Evolutionary conservation across 2,888 invertebrate species (phyloP).

Genomic region (Pristionchus japonicus): DNA sequence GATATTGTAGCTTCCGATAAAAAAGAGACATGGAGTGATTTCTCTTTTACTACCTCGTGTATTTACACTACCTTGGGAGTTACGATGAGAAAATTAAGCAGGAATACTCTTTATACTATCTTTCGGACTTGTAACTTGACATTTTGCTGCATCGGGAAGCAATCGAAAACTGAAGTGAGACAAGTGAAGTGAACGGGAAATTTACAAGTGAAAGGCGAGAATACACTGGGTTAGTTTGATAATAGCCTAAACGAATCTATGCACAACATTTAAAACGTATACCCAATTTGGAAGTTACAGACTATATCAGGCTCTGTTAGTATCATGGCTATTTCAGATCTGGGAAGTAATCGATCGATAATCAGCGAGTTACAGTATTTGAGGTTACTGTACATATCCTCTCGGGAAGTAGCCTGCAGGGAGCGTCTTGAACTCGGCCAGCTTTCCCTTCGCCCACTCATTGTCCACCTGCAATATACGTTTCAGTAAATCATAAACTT

Average conservation of each 20-base stretch:
- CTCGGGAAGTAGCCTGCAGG: constrained; percentile 55
- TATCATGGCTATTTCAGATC: constrained; percentile 20
- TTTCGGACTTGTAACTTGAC: not conserved
- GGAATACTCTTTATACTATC: constrained; percentile 5
- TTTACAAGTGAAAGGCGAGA: constrained; percentile 13
- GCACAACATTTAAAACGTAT: not conserved
- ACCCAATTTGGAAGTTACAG: not conserved
- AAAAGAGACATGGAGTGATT: too few species aligned
- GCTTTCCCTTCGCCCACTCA: constrained; percentile 44
- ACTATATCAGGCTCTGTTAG: not conserved
- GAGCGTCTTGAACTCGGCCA: constrained; percentile 56
- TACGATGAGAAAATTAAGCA: not conserved
- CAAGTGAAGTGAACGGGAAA: not conserved
- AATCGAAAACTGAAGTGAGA: not conserved
- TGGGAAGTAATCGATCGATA: not conserved
- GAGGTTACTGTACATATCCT: constrained; percentile 22
- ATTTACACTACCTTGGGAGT: too few species aligned
- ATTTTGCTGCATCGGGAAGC: not conserved
- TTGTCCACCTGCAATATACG: constrained; percentile 25
- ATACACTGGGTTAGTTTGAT: constrained; percentile 26
- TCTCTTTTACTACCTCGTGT: too few species aligned
- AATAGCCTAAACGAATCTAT: not conserved
- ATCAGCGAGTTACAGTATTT: not conserved
- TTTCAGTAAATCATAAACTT: not conserved
- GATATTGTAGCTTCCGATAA: too few species aligned